These are phyloP conservation scores for Parasteatoda tepidariorum DNA, from an alignment of 1,140 invertebrate genomes.

Conservation along the genomic window DNA sequence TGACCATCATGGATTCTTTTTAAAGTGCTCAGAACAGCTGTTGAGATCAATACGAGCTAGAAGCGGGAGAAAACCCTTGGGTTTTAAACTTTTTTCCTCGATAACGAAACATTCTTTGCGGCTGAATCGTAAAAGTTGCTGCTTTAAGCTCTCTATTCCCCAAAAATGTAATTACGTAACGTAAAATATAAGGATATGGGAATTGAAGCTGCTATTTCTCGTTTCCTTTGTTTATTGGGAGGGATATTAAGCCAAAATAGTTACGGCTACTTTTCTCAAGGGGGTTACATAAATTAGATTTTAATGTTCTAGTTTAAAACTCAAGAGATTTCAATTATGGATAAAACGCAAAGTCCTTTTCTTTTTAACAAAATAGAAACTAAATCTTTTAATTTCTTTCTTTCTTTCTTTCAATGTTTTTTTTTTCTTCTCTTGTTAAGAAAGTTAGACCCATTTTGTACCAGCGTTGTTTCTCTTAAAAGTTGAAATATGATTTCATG, in stretches of 20 bases:
- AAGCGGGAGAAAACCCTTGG: neutral
- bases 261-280: neutral
- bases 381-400: neutral
- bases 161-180: neutral
- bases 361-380: neutral
- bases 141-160: neutral
- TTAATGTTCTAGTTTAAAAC: neutral
- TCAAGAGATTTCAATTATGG: neutral
- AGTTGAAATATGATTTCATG: no score
- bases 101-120: neutral
- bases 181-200: neutral
- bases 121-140: neutral
- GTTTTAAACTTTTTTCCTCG: neutral
- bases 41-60: slow-evolving; percentile 14
- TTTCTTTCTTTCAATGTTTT: no score
- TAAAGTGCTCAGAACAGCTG: slow-evolving; percentile 21
- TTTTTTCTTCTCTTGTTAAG: no score
- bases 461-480: no score
- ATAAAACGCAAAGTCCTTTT: neutral
- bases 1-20: slow-evolving; percentile 13
- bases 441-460: no score
- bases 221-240: neutral
- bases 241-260: neutral
- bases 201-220: neutral
- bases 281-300: neutral